These are phyloP conservation scores for Drosophila suboccidentalis DNA, from an alignment of 2,888 invertebrate genomes.

Conservation along the genomic window DNA sequence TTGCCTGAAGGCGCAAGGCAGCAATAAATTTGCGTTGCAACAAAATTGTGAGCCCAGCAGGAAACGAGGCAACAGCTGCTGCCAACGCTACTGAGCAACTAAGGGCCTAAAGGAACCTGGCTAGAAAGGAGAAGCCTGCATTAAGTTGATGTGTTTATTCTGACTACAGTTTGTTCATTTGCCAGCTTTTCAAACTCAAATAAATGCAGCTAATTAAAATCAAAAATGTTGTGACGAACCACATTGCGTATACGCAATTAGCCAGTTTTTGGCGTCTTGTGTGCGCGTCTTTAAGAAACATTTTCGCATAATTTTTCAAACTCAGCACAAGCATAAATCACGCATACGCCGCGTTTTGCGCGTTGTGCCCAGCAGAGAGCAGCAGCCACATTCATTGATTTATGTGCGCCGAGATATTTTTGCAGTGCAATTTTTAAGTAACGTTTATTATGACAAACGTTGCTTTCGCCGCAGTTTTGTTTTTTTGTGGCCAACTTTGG, in stretches of 20 bases:
- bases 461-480: slow-evolving; percentile 37
- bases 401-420: slow-evolving; percentile 63
- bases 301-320: slow-evolving; percentile 32
- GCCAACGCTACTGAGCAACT: neutral
- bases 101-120: neutral
- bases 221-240: slow-evolving; percentile 5
- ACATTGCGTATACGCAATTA: slow-evolving; percentile 41
- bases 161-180: slow-evolving; percentile 26
- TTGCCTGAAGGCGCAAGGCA: slow-evolving; percentile 28
- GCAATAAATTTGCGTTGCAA: slow-evolving; percentile 46
- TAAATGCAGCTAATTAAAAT: slow-evolving; percentile 50
- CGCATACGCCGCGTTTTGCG: slow-evolving; percentile 45
- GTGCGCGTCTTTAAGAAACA: slow-evolving; percentile 1
- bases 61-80: slow-evolving; percentile 8
- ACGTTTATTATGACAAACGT: slow-evolving; percentile 77
- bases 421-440: slow-evolving; percentile 67
- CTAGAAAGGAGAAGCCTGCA: neutral
- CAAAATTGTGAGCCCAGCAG: neutral
- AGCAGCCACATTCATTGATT: slow-evolving; percentile 60
- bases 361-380: neutral
- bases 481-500: slow-evolving; percentile 17
- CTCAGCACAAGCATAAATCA: slow-evolving; percentile 43
- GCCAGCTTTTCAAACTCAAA: slow-evolving; percentile 21
- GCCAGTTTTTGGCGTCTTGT: slow-evolving; percentile 11
- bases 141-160: slow-evolving; percentile 23